These are phyloP conservation scores for Clunio marinus DNA, from an alignment of 2,888 invertebrate species.

Conservation along the genomic window DNA sequence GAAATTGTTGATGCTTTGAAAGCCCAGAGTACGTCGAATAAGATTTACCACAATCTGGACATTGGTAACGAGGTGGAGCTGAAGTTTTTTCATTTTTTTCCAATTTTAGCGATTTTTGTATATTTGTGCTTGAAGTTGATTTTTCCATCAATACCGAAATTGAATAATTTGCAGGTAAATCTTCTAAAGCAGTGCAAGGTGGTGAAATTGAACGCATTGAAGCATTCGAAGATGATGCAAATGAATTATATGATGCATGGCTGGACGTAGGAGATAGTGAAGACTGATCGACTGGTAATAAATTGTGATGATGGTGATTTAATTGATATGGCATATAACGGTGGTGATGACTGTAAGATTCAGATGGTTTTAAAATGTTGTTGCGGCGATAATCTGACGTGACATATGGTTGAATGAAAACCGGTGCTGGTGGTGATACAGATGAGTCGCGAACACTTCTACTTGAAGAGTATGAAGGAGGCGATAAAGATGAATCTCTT, in stretches of 20 bases:
- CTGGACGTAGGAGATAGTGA: constrained; percentile 50
- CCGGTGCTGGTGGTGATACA: constrained; percentile 46
- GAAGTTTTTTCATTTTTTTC: constrained; percentile 46
- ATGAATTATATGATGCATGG: constrained; percentile 49
- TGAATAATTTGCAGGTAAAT: constrained; percentile 50
- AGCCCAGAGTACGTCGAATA: constrained; percentile 95
- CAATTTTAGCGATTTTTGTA: constrained; percentile 24
- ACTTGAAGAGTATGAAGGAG: constrained; percentile 46
- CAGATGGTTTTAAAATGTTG: constrained; percentile 40
- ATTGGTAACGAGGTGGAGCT: constrained; percentile 73
- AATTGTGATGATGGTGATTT: constrained; percentile 44
- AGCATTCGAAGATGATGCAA: constrained; percentile 41
- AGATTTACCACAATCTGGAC: constrained; percentile 89
- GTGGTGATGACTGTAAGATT: constrained; percentile 40
- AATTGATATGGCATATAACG: constrained; percentile 47
- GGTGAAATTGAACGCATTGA: constrained; percentile 48
- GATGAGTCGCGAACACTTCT: constrained; percentile 46
- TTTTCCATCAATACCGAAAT: constrained; percentile 41
- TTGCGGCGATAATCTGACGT: constrained; percentile 43
- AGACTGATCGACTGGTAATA: constrained; percentile 41
- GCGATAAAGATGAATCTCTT: constrained; percentile 49
- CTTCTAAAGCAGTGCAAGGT: constrained; percentile 49
- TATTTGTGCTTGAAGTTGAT: constrained; percentile 38
- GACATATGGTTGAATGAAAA: constrained; percentile 37
- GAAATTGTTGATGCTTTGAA: constrained; percentile 95